Evolutionary conservation across 2,113 vertebrate genomes (phyloP).

Genomic region (Eurypyga helias): DNA sequence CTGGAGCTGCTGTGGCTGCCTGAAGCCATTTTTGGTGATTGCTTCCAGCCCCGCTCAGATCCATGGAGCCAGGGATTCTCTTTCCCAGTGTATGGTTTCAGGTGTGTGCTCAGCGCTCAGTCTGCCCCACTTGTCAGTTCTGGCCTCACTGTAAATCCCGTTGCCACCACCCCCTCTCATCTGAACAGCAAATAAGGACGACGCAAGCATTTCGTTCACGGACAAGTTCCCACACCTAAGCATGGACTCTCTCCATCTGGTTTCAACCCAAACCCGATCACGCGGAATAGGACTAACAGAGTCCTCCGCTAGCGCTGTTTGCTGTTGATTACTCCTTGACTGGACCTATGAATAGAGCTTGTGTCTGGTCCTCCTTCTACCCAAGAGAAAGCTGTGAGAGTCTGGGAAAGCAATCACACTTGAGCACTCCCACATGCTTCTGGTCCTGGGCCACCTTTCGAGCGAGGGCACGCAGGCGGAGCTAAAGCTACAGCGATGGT

Average conservation of each 20-base stretch:
- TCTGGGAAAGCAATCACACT: slow-evolving; percentile 29
- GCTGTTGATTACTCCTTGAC: neutral
- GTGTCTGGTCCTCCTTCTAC: neutral
- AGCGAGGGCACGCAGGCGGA: neutral
- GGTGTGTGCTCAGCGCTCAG: neutral
- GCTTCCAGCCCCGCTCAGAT: neutral
- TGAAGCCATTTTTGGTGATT: neutral
- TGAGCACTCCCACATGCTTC: neutral
- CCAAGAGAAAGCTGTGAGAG: neutral
- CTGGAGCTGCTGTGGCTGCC: neutral
- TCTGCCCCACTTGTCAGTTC: neutral
- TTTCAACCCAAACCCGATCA: neutral
- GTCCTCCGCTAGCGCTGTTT: neutral
- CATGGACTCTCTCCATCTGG: neutral
- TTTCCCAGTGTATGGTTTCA: neutral
- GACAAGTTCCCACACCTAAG: slow-evolving; percentile 26
- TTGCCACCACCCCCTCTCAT: neutral
- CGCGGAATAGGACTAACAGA: neutral
- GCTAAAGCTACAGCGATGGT: neutral
- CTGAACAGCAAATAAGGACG: neutral
- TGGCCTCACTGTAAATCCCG: neutral
- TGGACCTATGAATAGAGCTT: neutral
- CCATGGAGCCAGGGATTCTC: neutral
- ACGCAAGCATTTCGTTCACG: neutral
- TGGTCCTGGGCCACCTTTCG: neutral